phyloP scores from a whole-genome alignment of 2,888 invertebrate genomes.

The Colletes collaris region DNA sequence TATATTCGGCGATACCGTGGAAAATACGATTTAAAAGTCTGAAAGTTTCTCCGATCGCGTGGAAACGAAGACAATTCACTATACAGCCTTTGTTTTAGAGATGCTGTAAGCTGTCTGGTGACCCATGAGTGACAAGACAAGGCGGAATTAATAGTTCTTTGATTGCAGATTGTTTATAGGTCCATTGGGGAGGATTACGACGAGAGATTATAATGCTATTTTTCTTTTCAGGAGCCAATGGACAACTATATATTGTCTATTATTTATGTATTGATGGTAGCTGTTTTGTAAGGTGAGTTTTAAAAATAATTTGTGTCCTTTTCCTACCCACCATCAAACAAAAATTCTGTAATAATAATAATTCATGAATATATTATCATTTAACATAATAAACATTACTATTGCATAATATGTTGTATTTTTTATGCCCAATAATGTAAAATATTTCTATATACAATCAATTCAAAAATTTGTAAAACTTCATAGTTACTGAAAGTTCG shows the following conservation, averaged over 20 bases:
- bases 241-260: conserved; percentile 49
- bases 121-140: background rate
- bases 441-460: background rate
- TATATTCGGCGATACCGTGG: background rate
- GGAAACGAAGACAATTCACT: conserved; percentile 23
- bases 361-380: conserved; percentile 68
- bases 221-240: conserved; percentile 49
- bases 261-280: conserved; percentile 61
- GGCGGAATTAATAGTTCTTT: conserved; percentile 35
- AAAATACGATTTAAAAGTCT: conserved; percentile 3
- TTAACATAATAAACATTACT: conserved; percentile 71
- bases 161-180: conserved; percentile 39
- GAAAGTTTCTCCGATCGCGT: conserved; percentile 58
- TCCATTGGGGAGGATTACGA: background rate
- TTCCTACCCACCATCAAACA: conserved; percentile 60
- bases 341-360: conserved; percentile 63
- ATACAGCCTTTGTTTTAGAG: conserved; percentile 51
- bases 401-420: conserved; percentile 62
- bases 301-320: conserved; percentile 54
- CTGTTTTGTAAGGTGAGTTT: conserved; percentile 74
- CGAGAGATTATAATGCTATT: conserved; percentile 33
- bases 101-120: conserved; percentile 2
- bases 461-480: conserved; percentile 7
- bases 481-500: conserved; percentile 12
- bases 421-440: conserved; percentile 53